Base-by-base conservation (phyloP, 2,888 invertebrate species). In the Octodonta nipae region DNA sequence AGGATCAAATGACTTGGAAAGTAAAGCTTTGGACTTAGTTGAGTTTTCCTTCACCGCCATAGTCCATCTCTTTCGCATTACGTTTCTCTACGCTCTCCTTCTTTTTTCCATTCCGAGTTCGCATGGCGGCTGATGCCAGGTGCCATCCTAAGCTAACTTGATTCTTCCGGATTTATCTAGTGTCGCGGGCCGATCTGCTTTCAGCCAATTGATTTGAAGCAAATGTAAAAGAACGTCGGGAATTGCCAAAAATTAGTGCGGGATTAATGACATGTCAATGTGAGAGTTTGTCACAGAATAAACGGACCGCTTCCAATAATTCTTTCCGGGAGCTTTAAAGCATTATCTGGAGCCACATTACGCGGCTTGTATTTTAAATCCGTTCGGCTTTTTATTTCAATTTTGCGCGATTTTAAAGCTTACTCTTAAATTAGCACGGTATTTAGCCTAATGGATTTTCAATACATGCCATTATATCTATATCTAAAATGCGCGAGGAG, bases 1-100 rank as follows among this genome's bases (percentile, higher is more conserved):
- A 52, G 60, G 60, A 60, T 60, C 56, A 58, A 58, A 57, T 56
- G 56, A 60, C 52, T 58, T 46, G 52, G 49, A 54, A 51, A 54
- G 54, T 58, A 60, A 58, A 53, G 10, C 58, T 49, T 45, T 45
- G 43, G 56, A 51, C 55, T 57, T 58, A 55, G 52, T 46, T 48
- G 39, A 44, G 56, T 47, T 53, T 57, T 55, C 56, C 54, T 45
- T 50, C 49, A n/a, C n/a, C n/a, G n/a, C n/a, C n/a, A n/a, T n/a
- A n/a, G n/a, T n/a, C n/a, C n/a, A n/a, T n/a, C n/a, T n/a, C n/a
- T n/a, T n/a, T n/a, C n/a, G n/a, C n/a, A n/a, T n/a, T n/a, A n/a
- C n/a, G n/a, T n/a, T n/a, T n/a, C n/a, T n/a, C n/a, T n/a, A n/a
- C n/a, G n/a, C n/a, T n/a, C n/a, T n/a, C n/a, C n/a, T n/a, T n/a